These are phyloP conservation scores for Xestia xanthographa DNA, from an alignment of 2,888 invertebrate species.

Conservation along the genomic window DNA sequence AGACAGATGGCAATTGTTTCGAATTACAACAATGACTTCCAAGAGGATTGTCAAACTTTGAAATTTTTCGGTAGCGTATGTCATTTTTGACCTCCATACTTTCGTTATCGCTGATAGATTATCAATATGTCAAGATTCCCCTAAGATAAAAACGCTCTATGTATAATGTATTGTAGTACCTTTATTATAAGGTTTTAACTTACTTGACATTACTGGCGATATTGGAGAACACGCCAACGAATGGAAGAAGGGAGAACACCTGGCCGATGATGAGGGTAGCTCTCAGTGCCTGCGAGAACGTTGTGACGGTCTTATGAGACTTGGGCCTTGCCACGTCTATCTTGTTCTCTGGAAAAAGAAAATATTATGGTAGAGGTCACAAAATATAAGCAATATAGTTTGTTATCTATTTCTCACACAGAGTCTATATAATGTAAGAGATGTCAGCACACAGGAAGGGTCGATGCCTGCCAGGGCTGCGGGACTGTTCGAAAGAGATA, in stretches of 20 bases:
- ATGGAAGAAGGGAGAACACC: constrained; percentile 81
- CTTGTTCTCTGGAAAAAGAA: constrained; percentile 79
- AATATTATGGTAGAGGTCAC: background rate
- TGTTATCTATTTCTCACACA: background rate
- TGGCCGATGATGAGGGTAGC: constrained; percentile 81
- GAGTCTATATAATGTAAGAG: no score
- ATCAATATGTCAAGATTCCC: no score
- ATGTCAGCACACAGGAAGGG: no score
- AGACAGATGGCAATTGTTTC: no score
- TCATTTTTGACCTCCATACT: background rate
- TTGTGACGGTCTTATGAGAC: constrained; percentile 62
- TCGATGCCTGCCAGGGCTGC: no score
- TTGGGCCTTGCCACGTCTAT: constrained; percentile 72
- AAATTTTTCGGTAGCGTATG: background rate
- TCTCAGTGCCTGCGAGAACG: constrained; percentile 79
- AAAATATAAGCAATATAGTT: background rate
- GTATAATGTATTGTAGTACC: background rate
- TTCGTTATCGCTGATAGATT: background rate
- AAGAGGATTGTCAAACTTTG: background rate
- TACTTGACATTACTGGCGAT: constrained; percentile 73
- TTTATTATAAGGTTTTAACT: constrained; percentile 42
- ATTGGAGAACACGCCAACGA: constrained; percentile 76
- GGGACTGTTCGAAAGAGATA: no score
- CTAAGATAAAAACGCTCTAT: background rate
- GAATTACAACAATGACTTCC: no score